phyloP scores from a whole-genome alignment of 2,888 invertebrate genomes.

The Embidobia sp. region DNA sequence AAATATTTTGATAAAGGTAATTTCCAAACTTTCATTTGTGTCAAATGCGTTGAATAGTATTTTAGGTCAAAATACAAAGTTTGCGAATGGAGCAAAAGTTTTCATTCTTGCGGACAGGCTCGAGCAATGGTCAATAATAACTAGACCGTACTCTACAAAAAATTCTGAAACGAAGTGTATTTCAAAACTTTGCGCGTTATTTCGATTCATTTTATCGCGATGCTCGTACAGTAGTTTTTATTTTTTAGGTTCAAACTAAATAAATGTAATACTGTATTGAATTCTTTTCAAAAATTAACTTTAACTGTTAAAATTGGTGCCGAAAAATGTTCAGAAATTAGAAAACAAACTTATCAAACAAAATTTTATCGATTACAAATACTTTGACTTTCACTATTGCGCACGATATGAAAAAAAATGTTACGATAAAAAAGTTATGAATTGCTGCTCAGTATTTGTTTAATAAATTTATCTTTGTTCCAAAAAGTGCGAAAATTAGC shows the following conservation, averaged over 20 bases:
- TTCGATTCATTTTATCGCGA: background rate
- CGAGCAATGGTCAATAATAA: constrained; percentile 6
- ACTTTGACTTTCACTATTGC: no score
- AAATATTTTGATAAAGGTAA: no score
- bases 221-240: background rate
- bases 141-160: background rate
- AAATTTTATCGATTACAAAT: no score
- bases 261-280: no score
- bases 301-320: no score
- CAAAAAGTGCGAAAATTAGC: constrained; percentile 27
- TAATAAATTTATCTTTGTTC: background rate
- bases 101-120: background rate
- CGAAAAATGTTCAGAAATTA: no score
- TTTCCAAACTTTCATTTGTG: background rate
- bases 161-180: background rate
- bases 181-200: background rate
- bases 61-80: background rate
- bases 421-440: background rate
- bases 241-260: no score
- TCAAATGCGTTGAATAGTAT: background rate
- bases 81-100: background rate
- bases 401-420: no score
- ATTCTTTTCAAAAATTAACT: no score
- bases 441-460: background rate
- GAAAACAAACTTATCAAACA: no score